Base-by-base conservation (phyloP, 2,888 invertebrate genomes). In the Nemurella pictetii region DNA sequence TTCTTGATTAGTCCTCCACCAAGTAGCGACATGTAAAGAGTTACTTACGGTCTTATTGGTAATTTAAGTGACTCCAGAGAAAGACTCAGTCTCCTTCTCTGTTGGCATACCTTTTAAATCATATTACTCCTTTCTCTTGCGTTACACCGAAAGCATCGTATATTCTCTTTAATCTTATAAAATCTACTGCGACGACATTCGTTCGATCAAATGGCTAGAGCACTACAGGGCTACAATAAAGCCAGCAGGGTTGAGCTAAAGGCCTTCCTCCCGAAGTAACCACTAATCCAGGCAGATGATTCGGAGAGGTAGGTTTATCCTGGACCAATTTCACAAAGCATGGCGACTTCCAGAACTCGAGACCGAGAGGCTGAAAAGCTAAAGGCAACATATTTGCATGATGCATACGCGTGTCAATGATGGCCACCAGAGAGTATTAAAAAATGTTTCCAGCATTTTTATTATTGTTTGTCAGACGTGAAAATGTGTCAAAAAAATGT, bases 111-210 rank as follows among this genome's bases (percentile, higher is more conserved):
- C 2, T 55, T 55, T 55, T 55, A 55, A 55, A 55, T 55, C 55
- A 55, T 55, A 55, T 55, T 55, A 55, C 55, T 20, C 55, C 55
- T 55, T 55, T 7, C 55, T 20, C 20, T 55, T 35, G 5, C 55
- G 3, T 9, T 9, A 32, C 55, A 55, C 55, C 9, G 55, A 55
- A 20, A 3, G 1, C 55, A 55, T 55, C 55, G 55, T 55, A 55
- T 55, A 55, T 55, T 55, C 55, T 27, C 75, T 75, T 75, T 75
- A 75, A 75, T 75, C 75, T 75, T 25, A 75, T 75, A 75, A 75
- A 55, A 75, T 75, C 75, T 75, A 75, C 75, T 75, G 26, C 75
- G 4, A 27, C 26, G 75, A 75, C 75, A 26, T 3, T 36, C 28
- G 75, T 75, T 75, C 75, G 28, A 75, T 75, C 75, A 75, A 75